These are phyloP conservation scores for Hipparchia semele DNA, from an alignment of 2,888 invertebrate species.

Conservation along the genomic window DNA sequence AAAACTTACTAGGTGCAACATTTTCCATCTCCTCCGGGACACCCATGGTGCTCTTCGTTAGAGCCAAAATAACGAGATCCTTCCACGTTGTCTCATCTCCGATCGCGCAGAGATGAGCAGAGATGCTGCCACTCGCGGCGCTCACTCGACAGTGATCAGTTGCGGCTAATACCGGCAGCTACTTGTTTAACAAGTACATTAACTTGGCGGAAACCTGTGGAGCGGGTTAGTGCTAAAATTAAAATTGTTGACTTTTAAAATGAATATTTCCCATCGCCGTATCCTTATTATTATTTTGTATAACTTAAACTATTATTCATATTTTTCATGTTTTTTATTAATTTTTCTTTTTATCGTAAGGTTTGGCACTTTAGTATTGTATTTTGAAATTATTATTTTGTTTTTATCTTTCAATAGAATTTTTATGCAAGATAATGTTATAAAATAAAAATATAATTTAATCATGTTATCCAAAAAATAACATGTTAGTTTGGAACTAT, in stretches of 20 bases:
- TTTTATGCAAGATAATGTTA: too few relatives aligned
- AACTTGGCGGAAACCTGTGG: background rate
- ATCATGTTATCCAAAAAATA: too few relatives aligned
- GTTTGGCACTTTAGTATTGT: too few relatives aligned
- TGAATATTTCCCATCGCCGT: too few relatives aligned
- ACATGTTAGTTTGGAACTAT: too few relatives aligned
- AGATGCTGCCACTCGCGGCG: constrained; percentile 7
- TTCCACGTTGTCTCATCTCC: constrained; percentile 15
- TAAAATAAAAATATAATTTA: too few relatives aligned
- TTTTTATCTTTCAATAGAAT: too few relatives aligned
- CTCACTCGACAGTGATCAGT: constrained; percentile 27
- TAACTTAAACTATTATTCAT: too few relatives aligned
- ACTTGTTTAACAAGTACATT: background rate
- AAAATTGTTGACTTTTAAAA: too few relatives aligned
- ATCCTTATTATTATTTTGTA: background rate
- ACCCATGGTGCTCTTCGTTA: constrained; percentile 22
- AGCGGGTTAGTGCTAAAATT: background rate
- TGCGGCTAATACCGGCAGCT: background rate
- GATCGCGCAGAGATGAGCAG: background rate
- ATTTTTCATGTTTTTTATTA: background rate
- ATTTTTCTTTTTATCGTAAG: background rate
- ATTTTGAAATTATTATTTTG: too few relatives aligned
- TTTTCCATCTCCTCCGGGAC: constrained; percentile 18
- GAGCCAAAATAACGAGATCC: background rate
- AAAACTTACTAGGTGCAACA: constrained; percentile 28